Evolutionary conservation across 2,113 vertebrate genomes (phyloP).

Genomic region (Xerus inauris): DNA sequence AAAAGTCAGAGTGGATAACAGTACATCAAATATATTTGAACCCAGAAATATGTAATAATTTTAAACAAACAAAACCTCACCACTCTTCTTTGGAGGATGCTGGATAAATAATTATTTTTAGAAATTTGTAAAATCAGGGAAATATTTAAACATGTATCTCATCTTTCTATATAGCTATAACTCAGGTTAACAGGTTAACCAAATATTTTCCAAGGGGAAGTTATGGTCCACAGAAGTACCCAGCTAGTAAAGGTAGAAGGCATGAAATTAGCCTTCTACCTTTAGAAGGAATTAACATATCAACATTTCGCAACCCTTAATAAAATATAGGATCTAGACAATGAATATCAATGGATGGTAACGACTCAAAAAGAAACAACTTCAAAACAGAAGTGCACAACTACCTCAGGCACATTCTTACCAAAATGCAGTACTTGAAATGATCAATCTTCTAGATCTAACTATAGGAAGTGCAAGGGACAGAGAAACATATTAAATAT

Average conservation of each 20-base stretch:
- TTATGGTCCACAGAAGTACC: not conserved
- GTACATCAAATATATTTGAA: not conserved
- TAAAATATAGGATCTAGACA: not conserved
- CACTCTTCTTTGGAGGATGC: not conserved
- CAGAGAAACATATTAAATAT: not conserved
- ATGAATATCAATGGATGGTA: not conserved
- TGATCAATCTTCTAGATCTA: not conserved
- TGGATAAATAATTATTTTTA: slow-evolving; percentile 29
- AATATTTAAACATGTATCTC: not conserved
- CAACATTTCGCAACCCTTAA: not conserved
- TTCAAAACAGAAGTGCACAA: not conserved
- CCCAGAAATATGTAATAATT: not conserved
- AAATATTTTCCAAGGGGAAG: not conserved
- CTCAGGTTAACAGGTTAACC: not conserved
- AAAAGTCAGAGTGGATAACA: not conserved
- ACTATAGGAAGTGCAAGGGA: not conserved
- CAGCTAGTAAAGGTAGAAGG: not conserved
- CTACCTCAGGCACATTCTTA: not conserved
- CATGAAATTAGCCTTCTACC: no score
- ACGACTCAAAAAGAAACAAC: not conserved
- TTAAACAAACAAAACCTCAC: not conserved
- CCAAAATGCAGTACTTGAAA: not conserved
- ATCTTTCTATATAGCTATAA: not conserved
- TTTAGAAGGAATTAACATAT: not conserved
- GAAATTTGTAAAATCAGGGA: not conserved